A percentile compares a stretch with the other conserved stretches of the same genome.
Evolutionary conservation across 2,113 vertebrate species (phyloP).

Genomic region (Brachionichthys hirsutus): DNA sequence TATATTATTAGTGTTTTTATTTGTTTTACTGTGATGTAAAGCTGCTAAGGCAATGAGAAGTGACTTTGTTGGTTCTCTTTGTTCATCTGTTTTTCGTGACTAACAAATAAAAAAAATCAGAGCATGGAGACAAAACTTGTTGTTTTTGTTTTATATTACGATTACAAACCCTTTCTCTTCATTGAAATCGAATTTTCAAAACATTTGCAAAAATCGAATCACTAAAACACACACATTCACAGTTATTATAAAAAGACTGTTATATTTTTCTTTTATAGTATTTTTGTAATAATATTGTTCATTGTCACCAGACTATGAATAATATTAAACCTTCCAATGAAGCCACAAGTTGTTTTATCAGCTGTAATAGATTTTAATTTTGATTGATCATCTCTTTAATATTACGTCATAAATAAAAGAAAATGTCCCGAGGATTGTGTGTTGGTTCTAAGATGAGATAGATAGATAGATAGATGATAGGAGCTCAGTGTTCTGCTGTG

Average conservation of each 20-base stretch:
- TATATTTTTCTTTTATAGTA: too few species aligned
- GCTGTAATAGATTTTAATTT: too few species aligned
- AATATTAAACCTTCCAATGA: too few species aligned
- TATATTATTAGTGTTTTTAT: too few species aligned
- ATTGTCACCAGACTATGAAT: too few species aligned
- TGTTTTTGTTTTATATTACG: not conserved
- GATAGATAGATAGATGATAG: too few species aligned
- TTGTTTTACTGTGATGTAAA: slow-evolving; percentile 54
- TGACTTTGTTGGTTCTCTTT: slow-evolving; percentile 37
- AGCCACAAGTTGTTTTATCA: too few species aligned
- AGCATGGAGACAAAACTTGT: slow-evolving; percentile 44
- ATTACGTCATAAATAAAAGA: not conserved
- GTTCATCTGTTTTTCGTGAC: slow-evolving; percentile 40
- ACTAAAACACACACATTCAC: not conserved
- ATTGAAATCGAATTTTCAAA: not conserved
- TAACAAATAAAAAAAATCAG: slow-evolving; percentile 55
- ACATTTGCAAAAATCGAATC: not conserved
- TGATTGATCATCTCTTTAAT: too few species aligned
- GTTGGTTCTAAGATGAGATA: not conserved
- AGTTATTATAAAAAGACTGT: too few species aligned
- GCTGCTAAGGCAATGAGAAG: slow-evolving; percentile 32
- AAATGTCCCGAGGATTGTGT: not conserved
- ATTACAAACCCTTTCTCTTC: not conserved
- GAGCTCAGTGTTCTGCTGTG: too few species aligned
- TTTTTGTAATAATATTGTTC: too few species aligned